These are phyloP conservation scores for Papilio protenor DNA, from an alignment of 2,888 invertebrate species.

Conservation along the genomic window DNA sequence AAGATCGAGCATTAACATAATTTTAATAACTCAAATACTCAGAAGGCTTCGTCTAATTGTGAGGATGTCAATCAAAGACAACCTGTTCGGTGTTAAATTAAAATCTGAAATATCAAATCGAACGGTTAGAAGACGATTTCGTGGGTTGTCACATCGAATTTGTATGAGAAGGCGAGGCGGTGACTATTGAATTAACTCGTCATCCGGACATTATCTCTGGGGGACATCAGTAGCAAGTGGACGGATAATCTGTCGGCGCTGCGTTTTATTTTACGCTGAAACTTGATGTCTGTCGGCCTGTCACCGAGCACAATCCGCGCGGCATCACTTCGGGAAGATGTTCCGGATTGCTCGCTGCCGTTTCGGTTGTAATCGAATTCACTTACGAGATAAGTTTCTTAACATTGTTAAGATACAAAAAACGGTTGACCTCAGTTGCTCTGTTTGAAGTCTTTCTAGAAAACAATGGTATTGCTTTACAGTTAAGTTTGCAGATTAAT, in stretches of 20 bases:
- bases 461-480: not conserved
- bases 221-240: conserved; percentile 70
- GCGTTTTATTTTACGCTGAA: conserved; percentile 61
- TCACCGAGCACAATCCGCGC: conserved; percentile 38
- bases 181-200: conserved; percentile 76
- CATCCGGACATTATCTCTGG: conserved; percentile 68
- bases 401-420: not conserved
- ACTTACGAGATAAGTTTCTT: not conserved
- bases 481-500: not conserved
- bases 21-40: conserved; percentile 44
- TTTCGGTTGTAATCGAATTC: conserved; percentile 10
- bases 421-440: not conserved
- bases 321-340: conserved; percentile 34
- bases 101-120: conserved; percentile 3
- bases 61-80: conserved; percentile 42
- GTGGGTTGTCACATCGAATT: conserved; percentile 63
- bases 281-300: conserved; percentile 54
- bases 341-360: conserved; percentile 8
- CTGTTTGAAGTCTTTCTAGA: not conserved
- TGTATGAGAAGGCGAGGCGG: conserved; percentile 64
- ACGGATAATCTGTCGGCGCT: conserved; percentile 63
- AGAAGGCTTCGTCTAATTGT: conserved; percentile 34
- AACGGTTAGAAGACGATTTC: conserved; percentile 22
- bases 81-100: conserved; percentile 33
- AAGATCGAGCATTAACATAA: conserved; percentile 22